Evolutionary conservation across 2,797 vertebrate species (phyloP), one percentile per base, ranked within the genome.

Genomic region (Leucoraja ocellata): DNA sequence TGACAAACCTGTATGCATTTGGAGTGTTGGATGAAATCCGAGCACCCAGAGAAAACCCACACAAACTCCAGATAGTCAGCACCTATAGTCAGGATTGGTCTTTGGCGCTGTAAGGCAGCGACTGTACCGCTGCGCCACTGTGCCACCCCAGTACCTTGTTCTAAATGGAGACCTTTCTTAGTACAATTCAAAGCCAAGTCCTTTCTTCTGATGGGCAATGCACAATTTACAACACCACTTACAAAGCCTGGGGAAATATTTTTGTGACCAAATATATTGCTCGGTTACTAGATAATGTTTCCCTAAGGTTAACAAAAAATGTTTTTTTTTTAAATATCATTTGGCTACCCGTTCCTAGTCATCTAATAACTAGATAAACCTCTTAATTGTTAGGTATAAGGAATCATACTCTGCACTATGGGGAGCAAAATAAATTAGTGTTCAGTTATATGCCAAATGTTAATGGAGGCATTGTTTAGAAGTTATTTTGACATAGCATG

Each of bases 341-440:
- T 88, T 88, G 61, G 84, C 61, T 88, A 88, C 84, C 84, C 32
- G 32, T 63, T 88, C 61, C n/a, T 88, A 88, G 84, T 76, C 9
- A 25, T 46, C 90, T 76, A 92, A 92, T 73, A 92, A 76, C 90
- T 46, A 92, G 90, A 92, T 74, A 92, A 92, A 76, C 54, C 90
- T 76, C 90, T 74, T 74, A 74, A 92, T 92, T 92, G 90, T 92
- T 92, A 92, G 71, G 68, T 92, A 76, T 74, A 92, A 28, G 90
- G 65, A 74, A 68, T 46, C 65, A 76, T 74, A 91, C 36, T 73
- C 54, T 91, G 73, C 68, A 92, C 90, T 92, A 71, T 92, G 71
- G 68, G 90, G 90, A 46, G 90, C 68, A 74, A 73, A 92, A 74
- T 0, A 28, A 92, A 92, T 74, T 71, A 74, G 68, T 58, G 90